Conservation (phyloP, 1,140 invertebrate species). For the Drosophila repletoides region DNA sequence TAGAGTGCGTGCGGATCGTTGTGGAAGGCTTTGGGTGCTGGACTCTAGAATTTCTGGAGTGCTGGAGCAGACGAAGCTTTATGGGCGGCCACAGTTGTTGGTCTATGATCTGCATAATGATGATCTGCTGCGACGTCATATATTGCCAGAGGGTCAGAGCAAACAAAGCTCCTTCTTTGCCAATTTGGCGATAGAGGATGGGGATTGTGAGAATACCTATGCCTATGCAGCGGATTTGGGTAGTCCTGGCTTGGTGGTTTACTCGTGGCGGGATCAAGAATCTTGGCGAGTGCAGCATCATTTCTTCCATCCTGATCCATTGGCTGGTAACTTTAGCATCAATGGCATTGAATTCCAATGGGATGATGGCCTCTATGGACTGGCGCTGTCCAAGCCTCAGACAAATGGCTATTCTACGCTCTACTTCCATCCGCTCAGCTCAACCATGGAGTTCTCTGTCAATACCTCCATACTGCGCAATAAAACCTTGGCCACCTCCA, state of each 20-base stretch:
- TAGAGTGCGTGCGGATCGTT: slow-evolving; percentile 88
- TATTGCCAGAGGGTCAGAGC: slow-evolving; percentile 85
- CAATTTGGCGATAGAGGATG: slow-evolving; percentile 89
- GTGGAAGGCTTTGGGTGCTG: slow-evolving; percentile 89
- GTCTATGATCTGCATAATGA: slow-evolving; percentile 90
- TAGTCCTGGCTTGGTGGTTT: slow-evolving; percentile 86
- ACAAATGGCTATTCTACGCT: slow-evolving; percentile 87
- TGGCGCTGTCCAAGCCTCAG: slow-evolving; percentile 86
- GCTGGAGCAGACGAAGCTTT: slow-evolving; percentile 83
- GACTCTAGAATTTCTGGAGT: slow-evolving; percentile 88
- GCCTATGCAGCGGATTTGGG: slow-evolving; percentile 87
- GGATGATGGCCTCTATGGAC: slow-evolving; percentile 89
- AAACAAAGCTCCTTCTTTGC: slow-evolving; percentile 89
- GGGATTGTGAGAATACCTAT: slow-evolving; percentile 86
- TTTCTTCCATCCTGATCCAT: slow-evolving; percentile 88
- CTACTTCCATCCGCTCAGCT: slow-evolving; percentile 90
- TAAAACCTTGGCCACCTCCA: slow-evolving; percentile 82
- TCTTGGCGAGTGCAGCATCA: slow-evolving; percentile 89
- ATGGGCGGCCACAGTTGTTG: slow-evolving; percentile 85
- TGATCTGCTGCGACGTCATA: slow-evolving; percentile 85
- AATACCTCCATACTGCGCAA: slow-evolving; percentile 87
- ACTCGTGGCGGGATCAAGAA: slow-evolving; percentile 86
- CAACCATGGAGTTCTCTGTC: slow-evolving; percentile 88
- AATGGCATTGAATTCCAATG: slow-evolving; percentile 88
- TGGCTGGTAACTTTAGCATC: slow-evolving; percentile 88